Base-by-base conservation (phyloP, 1,140 invertebrate genomes). In the Drosophila bipectinata region DNA sequence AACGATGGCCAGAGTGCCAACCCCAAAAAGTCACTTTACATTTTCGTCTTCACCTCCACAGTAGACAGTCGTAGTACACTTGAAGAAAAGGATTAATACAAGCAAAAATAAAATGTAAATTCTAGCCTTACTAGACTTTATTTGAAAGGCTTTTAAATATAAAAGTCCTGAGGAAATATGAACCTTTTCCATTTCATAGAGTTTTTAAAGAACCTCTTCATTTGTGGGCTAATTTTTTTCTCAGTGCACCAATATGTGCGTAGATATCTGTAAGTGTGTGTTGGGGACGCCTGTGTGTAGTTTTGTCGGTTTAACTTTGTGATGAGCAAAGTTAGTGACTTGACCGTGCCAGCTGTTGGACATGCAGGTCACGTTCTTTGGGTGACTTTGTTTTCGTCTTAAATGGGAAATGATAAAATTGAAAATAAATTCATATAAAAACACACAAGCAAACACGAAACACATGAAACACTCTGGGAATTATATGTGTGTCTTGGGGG, bases 391-490 rank as follows among this genome's bases (percentile, higher is more conserved):
- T 82, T 82, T 87, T 88, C 83, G 82, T 87, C 83, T 85, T 87
- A 88, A 87, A 87, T 87, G 75, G 79, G 75, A 88, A 87, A 82
- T 87, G 78, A 82, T 85, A 88, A 87, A 87, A 87, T 87, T 87
- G 82, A 85, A 69, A 85, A 85, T 87, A 84, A 87, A 87, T 87
- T 77, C 72, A 69, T 69, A 69, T 45, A 67, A 64, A 64, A 60
- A 67, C 58, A 61, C 60, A 39, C 28, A 24, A 47, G 12, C 63
- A 49, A 18, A 15, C 62, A 21, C 58, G 45, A 45, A 59, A 41
- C 28, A 41, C 28, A 15, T 60, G 5, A 7, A 9, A 18, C 41
- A 44, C 5, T 10, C 47, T 69, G 66, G 66, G 49, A 69, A 69
- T 39, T 39, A 48, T 48, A 57, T 49, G 51, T 53, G 51, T 69